Evolutionary conservation across 2,797 vertebrate species (phyloP).

Genomic region (Cyclura pinguis): DNA sequence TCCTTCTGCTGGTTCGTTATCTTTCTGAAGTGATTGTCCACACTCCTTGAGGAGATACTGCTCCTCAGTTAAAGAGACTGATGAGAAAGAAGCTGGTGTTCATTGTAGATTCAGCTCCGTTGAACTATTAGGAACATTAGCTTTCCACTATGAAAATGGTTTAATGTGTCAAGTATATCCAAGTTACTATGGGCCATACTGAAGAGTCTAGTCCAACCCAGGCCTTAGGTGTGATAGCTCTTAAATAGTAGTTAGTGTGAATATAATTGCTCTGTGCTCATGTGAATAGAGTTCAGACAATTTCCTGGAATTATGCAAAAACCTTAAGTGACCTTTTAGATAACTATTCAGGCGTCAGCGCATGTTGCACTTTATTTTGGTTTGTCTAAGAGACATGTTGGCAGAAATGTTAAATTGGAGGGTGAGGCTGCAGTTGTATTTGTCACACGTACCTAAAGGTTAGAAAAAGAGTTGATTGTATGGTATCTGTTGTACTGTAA

Average conservation of each 20-base stretch:
- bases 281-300: neutral
- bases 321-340: conserved; percentile 59
- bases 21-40: neutral
- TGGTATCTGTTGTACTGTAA: neutral
- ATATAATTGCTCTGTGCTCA: neutral
- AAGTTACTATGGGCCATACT: neutral
- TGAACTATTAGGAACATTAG: neutral
- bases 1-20: neutral
- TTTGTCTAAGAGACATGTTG: conserved; percentile 46
- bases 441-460: neutral
- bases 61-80: neutral
- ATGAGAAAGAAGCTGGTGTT: neutral
- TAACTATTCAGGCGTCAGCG: conserved; percentile 52
- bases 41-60: neutral
- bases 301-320: neutral
- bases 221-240: neutral
- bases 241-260: neutral
- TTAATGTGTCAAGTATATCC: neutral
- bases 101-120: neutral
- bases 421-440: neutral
- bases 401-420: conserved; percentile 31
- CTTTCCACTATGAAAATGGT: neutral
- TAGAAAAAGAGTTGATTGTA: neutral
- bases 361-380: conserved; percentile 41
- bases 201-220: no score